Evolutionary conservation across 1,140 invertebrate genomes (phyloP), one percentile per base, ranked within the genome.

Genomic region (Papilio polytes): DNA sequence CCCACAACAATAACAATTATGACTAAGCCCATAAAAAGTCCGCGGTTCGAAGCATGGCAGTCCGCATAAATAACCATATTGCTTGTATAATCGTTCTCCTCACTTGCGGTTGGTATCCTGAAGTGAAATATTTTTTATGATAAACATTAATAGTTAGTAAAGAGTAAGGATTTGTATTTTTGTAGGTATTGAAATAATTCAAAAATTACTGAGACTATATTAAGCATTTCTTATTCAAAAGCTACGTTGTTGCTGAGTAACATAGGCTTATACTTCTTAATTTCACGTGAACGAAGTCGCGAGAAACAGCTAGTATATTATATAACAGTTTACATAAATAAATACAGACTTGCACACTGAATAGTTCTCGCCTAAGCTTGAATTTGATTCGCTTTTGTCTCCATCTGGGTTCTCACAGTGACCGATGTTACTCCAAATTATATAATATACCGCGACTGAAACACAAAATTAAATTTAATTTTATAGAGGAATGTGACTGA

Each of bases 361-460:
- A 70, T 85, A 83, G 66, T 85, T 89, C n/a, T 94, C 93, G n/a
- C 87, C 90, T 8, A 87, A 74, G 56, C 85, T 88, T 0, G 91
- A 90, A 53, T 88, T 87, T 31, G 80, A 83, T 51, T 92, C 90
- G 56, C 81, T 86, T 41, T 80, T 86, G 31, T 88, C 87, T 44
- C 85, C n/a, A 13, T 92, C 88, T 56, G 53, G 15, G 36, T 91
- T 92, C 3, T 90, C 88, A 82, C 96, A 96, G 73, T 95, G 91
- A 46, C 97, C 97, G 82, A 97, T 97, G 86, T 97, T 97, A 82
- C 96, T 95, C 97, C 97, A 97, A 53, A 97, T 96, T 41, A 97
- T 96, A 88, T 96, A 97, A 88, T 97, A 96, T 46, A 97, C 95
- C 4, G 97, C 97, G 82, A 97, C 97, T 97, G 86, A 76, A 89